Evolutionary conservation across 1,140 invertebrate genomes (phyloP), one percentile per base, ranked within the genome.

Genomic region (Drosophila sucinea): DNA sequence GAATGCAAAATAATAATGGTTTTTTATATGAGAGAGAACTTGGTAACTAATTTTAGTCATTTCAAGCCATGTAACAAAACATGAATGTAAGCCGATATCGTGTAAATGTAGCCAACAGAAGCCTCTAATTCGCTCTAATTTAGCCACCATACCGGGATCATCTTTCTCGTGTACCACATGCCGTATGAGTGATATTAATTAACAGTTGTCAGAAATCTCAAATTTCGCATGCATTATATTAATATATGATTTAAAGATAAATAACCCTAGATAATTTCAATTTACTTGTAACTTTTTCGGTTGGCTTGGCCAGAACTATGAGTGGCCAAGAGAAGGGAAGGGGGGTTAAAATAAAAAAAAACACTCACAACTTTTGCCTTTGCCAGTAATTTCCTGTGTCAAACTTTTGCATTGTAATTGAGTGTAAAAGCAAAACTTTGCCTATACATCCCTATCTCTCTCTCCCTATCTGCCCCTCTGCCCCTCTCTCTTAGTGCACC

Each of bases 391-490:
- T 90, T 90, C 73, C 77, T 81, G 81, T 81, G 81, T 81, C 81
- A 90, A 89, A 89, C 70, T 89, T 86, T 77, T 76, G 80, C 85
- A 89, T 89, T 89, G 84, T 89, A 89, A 89, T 89, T 89, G 84
- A 89, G 84, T 87, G 84, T 89, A 89, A 89, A 84, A 65, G 81
- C 68, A 83, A 89, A 87, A 89, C 73, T 87, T 87, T 80, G 77
- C 67, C 83, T 86, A 86, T 66, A 64, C 65, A 27, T 51, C 25
- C 44, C 44, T 10, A 41, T 1, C 40, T n/a, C 1, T 10, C 41
- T 7, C 56, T 38, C 62, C 8, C 66, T 35, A 5, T 35, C 5
- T 35, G n/a, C 58, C 30, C 8, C 7, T 27, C 29, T 8, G 6
- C n/a, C 3, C 23, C 7, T 27, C 29, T 23, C n/a, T 25, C 44